Conservation (phyloP, 2,113 vertebrate genomes). For the Upupa epops region DNA sequence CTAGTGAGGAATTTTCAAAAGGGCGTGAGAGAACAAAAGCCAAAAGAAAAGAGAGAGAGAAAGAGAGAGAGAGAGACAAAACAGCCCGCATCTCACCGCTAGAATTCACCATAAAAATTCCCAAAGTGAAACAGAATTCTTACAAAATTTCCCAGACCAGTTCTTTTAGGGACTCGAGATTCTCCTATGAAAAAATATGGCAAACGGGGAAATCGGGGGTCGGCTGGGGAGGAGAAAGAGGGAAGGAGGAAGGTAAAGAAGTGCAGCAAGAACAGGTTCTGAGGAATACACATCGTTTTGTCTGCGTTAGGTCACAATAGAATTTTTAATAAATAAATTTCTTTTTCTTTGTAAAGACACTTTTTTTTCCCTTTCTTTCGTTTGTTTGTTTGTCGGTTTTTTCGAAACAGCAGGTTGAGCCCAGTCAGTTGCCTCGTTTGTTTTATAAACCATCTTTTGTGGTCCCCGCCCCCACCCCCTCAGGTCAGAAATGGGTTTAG, state of each 20-base stretch:
- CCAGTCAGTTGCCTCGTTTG: slow-evolving; percentile 91
- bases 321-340: slow-evolving; percentile 99
- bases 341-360: slow-evolving; percentile 99
- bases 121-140: slow-evolving; percentile 81
- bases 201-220: slow-evolving; percentile 48
- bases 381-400: no score
- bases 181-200: slow-evolving; percentile 80
- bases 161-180: slow-evolving; percentile 74
- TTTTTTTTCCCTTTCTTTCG: slow-evolving; percentile 81
- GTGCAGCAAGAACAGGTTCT: slow-evolving; percentile 91
- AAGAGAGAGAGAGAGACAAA: slow-evolving; percentile 74
- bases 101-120: slow-evolving; percentile 86
- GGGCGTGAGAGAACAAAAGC: slow-evolving; percentile 69
- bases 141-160: slow-evolving; percentile 82
- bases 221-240: slow-evolving; percentile 30
- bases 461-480: slow-evolving; percentile 63
- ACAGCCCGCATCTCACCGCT: slow-evolving; percentile 83
- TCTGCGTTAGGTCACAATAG: slow-evolving; percentile 97
- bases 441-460: slow-evolving; percentile 86
- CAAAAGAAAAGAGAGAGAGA: neutral
- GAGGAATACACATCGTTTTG: slow-evolving; percentile 92
- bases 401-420: slow-evolving; percentile 97
- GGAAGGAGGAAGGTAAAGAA: slow-evolving; percentile 75
- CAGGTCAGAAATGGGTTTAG: slow-evolving; percentile 80
- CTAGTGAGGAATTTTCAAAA: slow-evolving; percentile 77